Evolutionary conservation across 2,113 vertebrate genomes (phyloP).

Genomic region (Pluvianellus socialis): DNA sequence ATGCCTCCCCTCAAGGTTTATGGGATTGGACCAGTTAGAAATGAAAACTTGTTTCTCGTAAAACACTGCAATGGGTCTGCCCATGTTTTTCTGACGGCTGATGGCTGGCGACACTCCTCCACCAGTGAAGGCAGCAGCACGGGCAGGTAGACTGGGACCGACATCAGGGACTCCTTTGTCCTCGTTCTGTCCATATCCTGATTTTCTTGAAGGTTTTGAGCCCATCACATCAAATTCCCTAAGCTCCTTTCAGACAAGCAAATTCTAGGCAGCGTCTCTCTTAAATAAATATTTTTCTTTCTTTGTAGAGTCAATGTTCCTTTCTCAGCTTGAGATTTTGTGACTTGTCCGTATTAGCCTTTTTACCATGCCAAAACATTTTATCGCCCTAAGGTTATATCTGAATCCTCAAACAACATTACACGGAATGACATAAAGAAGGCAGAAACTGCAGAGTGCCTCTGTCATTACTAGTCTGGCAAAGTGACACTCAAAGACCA

Average conservation of each 20-base stretch:
- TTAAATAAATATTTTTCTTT: conserved; percentile 11
- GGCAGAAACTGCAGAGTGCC: background rate
- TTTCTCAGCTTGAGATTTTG: background rate
- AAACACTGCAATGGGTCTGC: background rate
- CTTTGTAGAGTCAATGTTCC: background rate
- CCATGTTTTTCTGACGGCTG: background rate
- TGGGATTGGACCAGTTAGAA: background rate
- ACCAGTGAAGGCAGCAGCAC: accelerated
- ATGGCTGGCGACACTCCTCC: background rate
- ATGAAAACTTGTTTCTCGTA: background rate
- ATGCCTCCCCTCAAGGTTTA: background rate
- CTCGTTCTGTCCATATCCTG: background rate
- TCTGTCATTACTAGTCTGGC: background rate
- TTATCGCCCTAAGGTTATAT: background rate
- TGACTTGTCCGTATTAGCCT: background rate
- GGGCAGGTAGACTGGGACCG: background rate
- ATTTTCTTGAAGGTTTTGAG: background rate
- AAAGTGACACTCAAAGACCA: background rate
- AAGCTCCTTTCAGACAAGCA: background rate
- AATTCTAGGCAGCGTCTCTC: background rate
- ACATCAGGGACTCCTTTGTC: background rate
- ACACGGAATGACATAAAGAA: background rate
- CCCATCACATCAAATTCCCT: background rate
- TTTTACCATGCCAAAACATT: background rate
- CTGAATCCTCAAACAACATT: background rate